Conservation (phyloP, 2,113 vertebrate species). For the Smithornis capensis region DNA sequence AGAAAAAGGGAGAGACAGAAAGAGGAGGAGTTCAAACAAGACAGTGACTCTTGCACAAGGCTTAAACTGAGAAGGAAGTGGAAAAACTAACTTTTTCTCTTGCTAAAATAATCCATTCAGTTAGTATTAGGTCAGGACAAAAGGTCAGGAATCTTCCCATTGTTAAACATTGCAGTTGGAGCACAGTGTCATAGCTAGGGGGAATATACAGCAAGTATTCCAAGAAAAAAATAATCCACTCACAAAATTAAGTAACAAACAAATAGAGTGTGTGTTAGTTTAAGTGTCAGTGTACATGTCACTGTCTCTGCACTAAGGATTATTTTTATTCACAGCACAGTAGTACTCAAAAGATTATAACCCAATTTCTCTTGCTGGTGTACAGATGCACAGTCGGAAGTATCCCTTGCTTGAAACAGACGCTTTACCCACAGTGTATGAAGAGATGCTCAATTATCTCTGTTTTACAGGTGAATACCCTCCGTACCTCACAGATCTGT, state of each 20-base stretch:
- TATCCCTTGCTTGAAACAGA: neutral
- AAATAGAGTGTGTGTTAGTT: neutral
- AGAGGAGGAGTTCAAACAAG: neutral
- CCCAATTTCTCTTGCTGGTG: neutral
- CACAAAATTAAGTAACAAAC: neutral
- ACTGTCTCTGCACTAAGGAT: neutral
- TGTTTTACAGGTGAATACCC: neutral
- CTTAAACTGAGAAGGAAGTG: conserved; percentile 18
- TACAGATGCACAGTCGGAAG: neutral
- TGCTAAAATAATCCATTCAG: conserved; percentile 27
- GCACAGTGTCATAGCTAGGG: neutral
- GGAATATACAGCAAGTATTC: neutral
- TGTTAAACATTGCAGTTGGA: conserved; percentile 16
- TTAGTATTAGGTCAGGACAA: conserved; percentile 34
- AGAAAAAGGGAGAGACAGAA: neutral
- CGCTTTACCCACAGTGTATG: neutral
- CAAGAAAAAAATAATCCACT: neutral
- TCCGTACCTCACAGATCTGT: neutral
- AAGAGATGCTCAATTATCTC: neutral
- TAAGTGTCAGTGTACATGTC: neutral
- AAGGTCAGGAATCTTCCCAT: conserved; percentile 29
- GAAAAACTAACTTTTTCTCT: conserved; percentile 42
- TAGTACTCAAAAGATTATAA: neutral
- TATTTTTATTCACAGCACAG: neutral
- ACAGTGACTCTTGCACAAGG: neutral